Percentiles rank a stretch among this genome's conserved stretches.
These are phyloP conservation scores for Catharus minimus DNA, from an alignment of 2,113 vertebrate genomes.

Conservation along the genomic window DNA sequence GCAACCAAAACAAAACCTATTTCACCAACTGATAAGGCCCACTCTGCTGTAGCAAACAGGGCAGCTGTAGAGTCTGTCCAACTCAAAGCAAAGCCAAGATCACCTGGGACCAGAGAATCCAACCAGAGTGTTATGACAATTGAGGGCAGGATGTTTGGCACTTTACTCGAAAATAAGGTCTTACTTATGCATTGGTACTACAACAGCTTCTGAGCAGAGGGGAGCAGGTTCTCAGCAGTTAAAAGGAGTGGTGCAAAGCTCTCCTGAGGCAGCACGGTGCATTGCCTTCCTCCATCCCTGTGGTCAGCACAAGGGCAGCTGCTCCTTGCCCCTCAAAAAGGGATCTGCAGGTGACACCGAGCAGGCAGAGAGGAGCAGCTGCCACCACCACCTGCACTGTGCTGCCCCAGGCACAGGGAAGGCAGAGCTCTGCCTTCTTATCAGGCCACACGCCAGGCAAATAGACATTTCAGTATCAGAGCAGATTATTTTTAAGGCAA, in stretches of 20 bases:
- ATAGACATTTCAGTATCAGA: neutral
- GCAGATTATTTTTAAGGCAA: neutral
- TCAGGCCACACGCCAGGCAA: neutral
- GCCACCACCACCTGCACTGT: neutral
- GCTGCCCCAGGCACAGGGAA: neutral
- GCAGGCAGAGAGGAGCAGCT: neutral
- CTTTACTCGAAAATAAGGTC: neutral
- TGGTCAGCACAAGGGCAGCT: neutral
- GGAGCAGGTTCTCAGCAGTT: neutral
- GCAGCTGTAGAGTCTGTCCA: neutral
- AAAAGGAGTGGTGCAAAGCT: neutral
- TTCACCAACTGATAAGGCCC: neutral
- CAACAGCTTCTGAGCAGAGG: neutral
- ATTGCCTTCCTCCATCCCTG: neutral
- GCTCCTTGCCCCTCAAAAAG: neutral
- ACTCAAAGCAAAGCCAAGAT: neutral
- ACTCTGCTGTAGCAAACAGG: neutral
- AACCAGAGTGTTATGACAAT: rapidly evolving
- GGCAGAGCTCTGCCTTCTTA: neutral
- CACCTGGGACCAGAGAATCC: neutral
- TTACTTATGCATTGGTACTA: neutral
- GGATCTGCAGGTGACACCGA: rapidly evolving
- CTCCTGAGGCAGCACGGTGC: neutral
- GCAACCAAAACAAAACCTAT: neutral
- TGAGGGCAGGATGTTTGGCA: neutral